Percentiles rank a stretch among this genome's conserved stretches.
phyloP scores from a whole-genome alignment of 2,888 invertebrate genomes.

The Drosophila nr. fundita region DNA sequence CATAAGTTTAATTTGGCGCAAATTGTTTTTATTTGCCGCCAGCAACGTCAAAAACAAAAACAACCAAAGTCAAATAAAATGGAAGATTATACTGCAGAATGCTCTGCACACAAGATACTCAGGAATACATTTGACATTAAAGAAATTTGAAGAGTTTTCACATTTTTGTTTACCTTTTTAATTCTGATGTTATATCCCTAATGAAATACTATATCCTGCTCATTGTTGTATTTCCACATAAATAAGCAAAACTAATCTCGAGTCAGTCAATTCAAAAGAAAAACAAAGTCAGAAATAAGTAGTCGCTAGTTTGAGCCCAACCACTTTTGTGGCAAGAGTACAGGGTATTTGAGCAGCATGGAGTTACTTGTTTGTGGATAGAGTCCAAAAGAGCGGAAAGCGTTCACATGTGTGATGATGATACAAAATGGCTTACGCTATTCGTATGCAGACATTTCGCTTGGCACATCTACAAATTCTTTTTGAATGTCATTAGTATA shows the following conservation, averaged over 20 bases:
- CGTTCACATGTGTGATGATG: conserved; percentile 58
- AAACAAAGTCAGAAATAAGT: neutral
- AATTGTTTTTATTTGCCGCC: conserved; percentile 78
- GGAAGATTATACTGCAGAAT: conserved; percentile 11
- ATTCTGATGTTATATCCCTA: neutral
- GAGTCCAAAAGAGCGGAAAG: conserved; percentile 8
- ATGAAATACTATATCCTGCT: neutral
- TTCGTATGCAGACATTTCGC: conserved; percentile 64
- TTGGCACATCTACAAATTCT: conserved; percentile 78
- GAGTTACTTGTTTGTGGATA: conserved; percentile 16
- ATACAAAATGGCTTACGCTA: conserved; percentile 60
- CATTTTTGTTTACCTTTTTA: neutral
- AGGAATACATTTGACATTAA: neutral
- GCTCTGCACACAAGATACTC: conserved; percentile 19
- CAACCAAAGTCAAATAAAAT: conserved; percentile 48
- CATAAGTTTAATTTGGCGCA: conserved; percentile 82
- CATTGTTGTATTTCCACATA: neutral
- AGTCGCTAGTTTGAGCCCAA: neutral
- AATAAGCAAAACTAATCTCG: neutral
- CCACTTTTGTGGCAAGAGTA: neutral
- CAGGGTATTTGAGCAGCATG: conserved; percentile 28
- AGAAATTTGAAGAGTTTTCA: neutral
- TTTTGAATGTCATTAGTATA: conserved; percentile 80
- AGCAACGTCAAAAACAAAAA: conserved; percentile 64
- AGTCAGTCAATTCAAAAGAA: neutral